A percentile compares a stretch with the other conserved stretches of the same genome.
Conservation (phyloP, 2,113 vertebrate species). For the Poicephalus gulielmi region DNA sequence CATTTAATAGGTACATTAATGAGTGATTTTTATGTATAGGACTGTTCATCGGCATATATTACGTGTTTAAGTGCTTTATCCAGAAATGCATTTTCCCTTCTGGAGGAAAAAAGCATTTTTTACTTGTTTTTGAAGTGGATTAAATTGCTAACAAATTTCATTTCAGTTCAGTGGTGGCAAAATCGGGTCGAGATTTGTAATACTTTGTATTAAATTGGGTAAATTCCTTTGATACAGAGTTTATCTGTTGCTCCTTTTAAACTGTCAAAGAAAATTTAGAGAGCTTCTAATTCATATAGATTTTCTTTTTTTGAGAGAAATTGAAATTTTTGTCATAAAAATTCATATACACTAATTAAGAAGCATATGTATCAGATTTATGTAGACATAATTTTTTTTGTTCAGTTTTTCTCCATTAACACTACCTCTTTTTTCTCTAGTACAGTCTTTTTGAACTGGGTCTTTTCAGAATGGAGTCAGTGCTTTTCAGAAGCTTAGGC, state of each 20-base stretch:
- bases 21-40: neutral
- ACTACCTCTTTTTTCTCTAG: neutral
- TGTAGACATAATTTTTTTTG: neutral
- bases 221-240: neutral
- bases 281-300: neutral
- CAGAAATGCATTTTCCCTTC: neutral
- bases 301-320: neutral
- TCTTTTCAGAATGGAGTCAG: neutral
- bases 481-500: neutral
- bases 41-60: neutral
- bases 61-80: neutral
- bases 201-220: neutral
- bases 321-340: neutral
- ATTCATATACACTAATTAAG: neutral
- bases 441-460: neutral
- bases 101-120: neutral
- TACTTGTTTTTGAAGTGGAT: neutral
- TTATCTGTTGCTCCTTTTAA: neutral
- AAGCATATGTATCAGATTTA: neutral
- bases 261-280: neutral
- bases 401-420: neutral
- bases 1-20: neutral
- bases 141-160: neutral
- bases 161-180: neutral
- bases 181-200: neutral